phyloP scores from a whole-genome alignment of 1,140 invertebrate species.

The Drosophila carrolli region DNA sequence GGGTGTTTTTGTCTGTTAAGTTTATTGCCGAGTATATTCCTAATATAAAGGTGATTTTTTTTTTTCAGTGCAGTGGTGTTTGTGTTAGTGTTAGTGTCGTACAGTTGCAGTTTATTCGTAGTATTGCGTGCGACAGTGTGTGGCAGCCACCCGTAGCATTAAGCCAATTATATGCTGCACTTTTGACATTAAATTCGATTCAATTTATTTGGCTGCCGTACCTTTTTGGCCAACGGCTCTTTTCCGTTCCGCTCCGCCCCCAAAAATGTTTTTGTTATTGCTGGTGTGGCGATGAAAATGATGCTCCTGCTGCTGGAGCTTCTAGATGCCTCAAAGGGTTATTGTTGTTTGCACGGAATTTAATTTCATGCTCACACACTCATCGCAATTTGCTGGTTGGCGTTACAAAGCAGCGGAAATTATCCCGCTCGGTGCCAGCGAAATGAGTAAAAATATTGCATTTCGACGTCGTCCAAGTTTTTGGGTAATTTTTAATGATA shows the following conservation, averaged over 20 bases:
- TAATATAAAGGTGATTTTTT: too few relatives aligned
- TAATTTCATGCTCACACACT: slow-evolving; percentile 70
- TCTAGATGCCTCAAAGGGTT: slow-evolving; percentile 56
- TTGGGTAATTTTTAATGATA: slow-evolving; percentile 16
- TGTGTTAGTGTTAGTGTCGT: slow-evolving; percentile 12
- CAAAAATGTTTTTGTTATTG: slow-evolving; percentile 28
- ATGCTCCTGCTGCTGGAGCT: slow-evolving; percentile 18
- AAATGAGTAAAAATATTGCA: slow-evolving; percentile 50
- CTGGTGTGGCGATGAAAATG: slow-evolving; percentile 28
- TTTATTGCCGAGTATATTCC: too few relatives aligned
- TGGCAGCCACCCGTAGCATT: slow-evolving; percentile 45
- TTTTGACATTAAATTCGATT: slow-evolving; percentile 82
- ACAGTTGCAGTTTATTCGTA: slow-evolving; percentile 22
- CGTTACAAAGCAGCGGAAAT: slow-evolving; percentile 62
- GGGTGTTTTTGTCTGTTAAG: too few relatives aligned
- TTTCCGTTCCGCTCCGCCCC: background rate
- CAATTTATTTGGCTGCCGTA: slow-evolving; percentile 62
- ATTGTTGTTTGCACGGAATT: slow-evolving; percentile 79
- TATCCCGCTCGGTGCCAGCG: slow-evolving; percentile 46
- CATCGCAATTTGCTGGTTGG: slow-evolving; percentile 35
- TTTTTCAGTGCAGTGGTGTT: slow-evolving; percentile 5
- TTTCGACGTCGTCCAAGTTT: slow-evolving; percentile 15
- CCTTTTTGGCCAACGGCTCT: slow-evolving; percentile 49
- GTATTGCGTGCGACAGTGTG: slow-evolving; percentile 27
- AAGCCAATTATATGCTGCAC: slow-evolving; percentile 80